A percentile compares a stretch with the other conserved stretches of the same genome.
Evolutionary conservation across 2,113 vertebrate species (phyloP).

Genomic region (Neotragus moschatus): DNA sequence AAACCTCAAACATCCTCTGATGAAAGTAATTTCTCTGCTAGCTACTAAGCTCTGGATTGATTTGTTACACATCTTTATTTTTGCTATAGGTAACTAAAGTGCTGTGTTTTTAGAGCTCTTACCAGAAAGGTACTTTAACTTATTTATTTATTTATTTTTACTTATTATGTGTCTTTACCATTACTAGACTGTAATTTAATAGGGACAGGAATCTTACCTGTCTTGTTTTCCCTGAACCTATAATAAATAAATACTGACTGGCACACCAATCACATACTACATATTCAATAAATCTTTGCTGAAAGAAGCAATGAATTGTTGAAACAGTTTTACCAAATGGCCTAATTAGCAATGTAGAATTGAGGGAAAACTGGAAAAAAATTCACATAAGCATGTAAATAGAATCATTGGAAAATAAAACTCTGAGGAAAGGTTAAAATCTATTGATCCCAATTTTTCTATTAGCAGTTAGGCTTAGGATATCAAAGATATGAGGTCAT

Average conservation of each 20-base stretch:
- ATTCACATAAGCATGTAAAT: background rate
- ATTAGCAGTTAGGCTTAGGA: background rate
- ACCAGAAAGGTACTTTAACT: background rate
- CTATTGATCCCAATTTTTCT: background rate
- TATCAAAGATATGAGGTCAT: background rate
- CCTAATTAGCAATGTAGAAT: conserved; percentile 34
- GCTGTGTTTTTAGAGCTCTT: background rate
- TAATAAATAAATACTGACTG: background rate
- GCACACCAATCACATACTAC: background rate
- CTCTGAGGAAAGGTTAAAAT: background rate
- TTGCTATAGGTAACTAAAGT: background rate
- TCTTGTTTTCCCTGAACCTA: background rate
- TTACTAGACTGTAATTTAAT: background rate
- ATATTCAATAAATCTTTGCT: background rate
- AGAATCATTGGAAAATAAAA: background rate
- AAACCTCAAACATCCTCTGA: background rate
- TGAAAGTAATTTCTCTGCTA: background rate
- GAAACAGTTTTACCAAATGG: background rate
- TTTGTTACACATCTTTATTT: background rate
- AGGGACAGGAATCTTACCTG: background rate
- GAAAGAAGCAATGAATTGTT: background rate
- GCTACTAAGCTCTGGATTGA: background rate
- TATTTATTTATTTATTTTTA: background rate
- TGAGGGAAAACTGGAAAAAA: background rate
- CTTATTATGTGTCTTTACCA: background rate